Evolutionary conservation across 2,797 vertebrate genomes (phyloP).

Genomic region (Chromis chromis): DNA sequence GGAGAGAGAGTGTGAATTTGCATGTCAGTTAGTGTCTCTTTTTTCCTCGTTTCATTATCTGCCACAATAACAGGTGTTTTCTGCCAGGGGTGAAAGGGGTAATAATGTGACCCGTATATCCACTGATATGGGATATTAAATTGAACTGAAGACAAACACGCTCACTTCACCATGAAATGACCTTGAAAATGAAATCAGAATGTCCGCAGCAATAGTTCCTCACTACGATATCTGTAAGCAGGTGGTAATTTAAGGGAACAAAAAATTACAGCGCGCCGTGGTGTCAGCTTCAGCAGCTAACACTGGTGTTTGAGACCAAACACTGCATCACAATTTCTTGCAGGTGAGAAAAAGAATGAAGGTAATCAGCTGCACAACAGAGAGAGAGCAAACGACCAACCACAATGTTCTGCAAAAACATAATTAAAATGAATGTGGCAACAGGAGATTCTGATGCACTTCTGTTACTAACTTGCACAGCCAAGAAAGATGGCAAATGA

Average conservation of each 20-base stretch:
- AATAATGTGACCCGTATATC: slow-evolving; percentile 56
- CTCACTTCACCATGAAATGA: slow-evolving; percentile 40
- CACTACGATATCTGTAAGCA: slow-evolving; percentile 14
- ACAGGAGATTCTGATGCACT: slow-evolving; percentile 40
- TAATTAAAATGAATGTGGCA: slow-evolving; percentile 62
- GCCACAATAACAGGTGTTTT: slow-evolving; percentile 65
- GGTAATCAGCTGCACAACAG: slow-evolving; percentile 51
- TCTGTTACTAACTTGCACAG: slow-evolving; percentile 32
- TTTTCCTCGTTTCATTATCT: slow-evolving; percentile 61
- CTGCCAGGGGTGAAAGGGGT: slow-evolving; percentile 34
- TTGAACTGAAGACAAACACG: slow-evolving; percentile 60
- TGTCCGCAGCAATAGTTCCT: slow-evolving; percentile 29
- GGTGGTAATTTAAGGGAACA: slow-evolving; percentile 33
- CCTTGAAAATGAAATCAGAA: slow-evolving; percentile 66
- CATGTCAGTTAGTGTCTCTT: slow-evolving; percentile 50
- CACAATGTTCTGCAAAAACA: slow-evolving; percentile 43
- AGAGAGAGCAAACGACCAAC: slow-evolving; percentile 19
- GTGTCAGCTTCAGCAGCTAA: slow-evolving; percentile 5
- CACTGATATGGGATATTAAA: slow-evolving; percentile 66
- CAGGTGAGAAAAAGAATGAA: slow-evolving; percentile 38
- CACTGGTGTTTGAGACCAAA: slow-evolving; percentile 7
- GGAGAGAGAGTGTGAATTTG: slow-evolving; percentile 41
- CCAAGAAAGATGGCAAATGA: slow-evolving; percentile 20
- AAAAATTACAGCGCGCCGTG: slow-evolving; percentile 13
- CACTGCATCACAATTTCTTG: slow-evolving; percentile 4